Base-by-base conservation (phyloP, 2,113 vertebrate species). In the Zapus hudsonius region DNA sequence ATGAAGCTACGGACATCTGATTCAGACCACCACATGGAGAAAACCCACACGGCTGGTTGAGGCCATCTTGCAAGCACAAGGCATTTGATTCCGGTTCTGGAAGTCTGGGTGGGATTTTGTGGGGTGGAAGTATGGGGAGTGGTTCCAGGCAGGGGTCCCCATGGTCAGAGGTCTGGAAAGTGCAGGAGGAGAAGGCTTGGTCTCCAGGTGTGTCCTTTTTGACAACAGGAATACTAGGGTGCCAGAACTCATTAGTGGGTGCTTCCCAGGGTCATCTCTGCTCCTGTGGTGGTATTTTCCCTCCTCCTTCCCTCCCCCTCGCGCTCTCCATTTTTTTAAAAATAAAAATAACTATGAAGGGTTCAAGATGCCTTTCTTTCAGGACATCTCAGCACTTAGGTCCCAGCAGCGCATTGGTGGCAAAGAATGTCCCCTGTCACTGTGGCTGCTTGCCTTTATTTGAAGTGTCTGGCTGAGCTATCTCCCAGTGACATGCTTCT, bases 341-440 rank as follows among this genome's bases (percentile, higher is more conserved):
- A 95, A 93, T 96, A 93, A 95, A 96, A 96, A 91, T 95, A 94
- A 89, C 96, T 82, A 44, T 63, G 95, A 96, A 96, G 95, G 63
- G 94, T 95, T 97, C 95, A 29, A 93, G 83, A 80, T 19, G 44
- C 96, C 87, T 91, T 97, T 91, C 90, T 93, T 94, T 92, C 89
- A 80, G 3, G 38, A 95, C 96, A 90, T 95, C 95, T 94, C 94
- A 92, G 95, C 94, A 93, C 95, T 96, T 67, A 47, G 92, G 89
- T 87, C 72, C 92, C 97, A 67, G 96, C 75, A 81, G 84, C 8
- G 0, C 87, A 38, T 78, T 5, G 57, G 44, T 96, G 89, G 87
- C 86, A 94, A 89, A 96, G 97, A 96, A 96, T 70, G 7, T 95
- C 93, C 74, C 80, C 91, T 97, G 97, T 97, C 97, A 98, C 97